Conservation (phyloP, 92 coral and sea anemone species). For the Diadumene lineata region DNA sequence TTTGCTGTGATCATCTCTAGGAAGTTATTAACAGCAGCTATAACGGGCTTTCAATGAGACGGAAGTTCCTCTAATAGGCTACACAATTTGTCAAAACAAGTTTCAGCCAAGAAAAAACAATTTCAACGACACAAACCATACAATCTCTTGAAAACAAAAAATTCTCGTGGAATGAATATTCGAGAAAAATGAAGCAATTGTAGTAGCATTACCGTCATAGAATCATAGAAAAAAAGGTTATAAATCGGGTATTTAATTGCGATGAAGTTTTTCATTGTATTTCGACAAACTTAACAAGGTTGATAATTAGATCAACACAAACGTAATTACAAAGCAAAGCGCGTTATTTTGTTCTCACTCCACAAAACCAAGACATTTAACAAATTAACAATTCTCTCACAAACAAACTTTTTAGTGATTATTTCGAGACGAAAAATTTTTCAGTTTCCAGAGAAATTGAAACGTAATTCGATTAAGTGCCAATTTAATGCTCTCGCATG, state of each 20-base stretch:
- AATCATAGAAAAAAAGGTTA: background rate
- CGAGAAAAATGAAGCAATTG: background rate
- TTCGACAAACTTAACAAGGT: slow-evolving; percentile 10
- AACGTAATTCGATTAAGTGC: background rate
- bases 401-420: background rate
- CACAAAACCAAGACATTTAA: background rate
- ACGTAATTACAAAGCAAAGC: slow-evolving; percentile 14
- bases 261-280: slow-evolving; percentile 16
- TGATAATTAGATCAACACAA: slow-evolving; percentile 16
- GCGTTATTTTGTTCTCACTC: background rate
- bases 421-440: background rate
- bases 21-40: slow-evolving; percentile 9
- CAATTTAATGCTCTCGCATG: background rate
- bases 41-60: slow-evolving; percentile 17
- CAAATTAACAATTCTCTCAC: background rate
- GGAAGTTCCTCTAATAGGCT: background rate
- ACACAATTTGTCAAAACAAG: background rate
- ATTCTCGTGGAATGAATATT: background rate
- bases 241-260: background rate
- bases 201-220: background rate
- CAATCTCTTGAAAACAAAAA: background rate
- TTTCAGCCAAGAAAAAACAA: background rate
- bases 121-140: background rate
- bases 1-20: background rate
- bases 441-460: background rate